Evolutionary conservation across 2,888 invertebrate species (phyloP).

Genomic region (Drosophila engyochracea): DNA sequence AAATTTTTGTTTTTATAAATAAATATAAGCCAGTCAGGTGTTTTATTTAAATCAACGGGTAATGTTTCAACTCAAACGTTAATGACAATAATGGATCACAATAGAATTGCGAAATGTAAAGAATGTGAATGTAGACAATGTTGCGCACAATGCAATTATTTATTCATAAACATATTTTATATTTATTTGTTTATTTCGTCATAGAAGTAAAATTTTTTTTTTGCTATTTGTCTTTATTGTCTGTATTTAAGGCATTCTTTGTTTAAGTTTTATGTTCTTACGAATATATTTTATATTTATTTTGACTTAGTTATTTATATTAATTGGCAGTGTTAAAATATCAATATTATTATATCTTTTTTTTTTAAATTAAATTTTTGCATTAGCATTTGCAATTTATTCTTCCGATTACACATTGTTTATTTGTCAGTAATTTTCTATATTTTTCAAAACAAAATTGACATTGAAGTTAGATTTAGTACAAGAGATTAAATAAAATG

Average conservation of each 20-base stretch:
- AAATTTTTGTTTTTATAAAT: background rate
- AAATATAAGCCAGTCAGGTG: background rate
- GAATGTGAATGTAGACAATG: background rate
- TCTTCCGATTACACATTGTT: background rate
- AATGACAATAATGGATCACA: background rate
- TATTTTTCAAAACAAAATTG: constrained; percentile 46
- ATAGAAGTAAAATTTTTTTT: background rate
- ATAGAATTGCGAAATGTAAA: background rate
- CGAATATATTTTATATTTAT: background rate
- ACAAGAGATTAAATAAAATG: constrained; percentile 48
- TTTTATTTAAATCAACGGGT: background rate
- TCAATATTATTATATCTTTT: background rate
- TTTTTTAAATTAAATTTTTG: background rate
- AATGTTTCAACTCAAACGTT: background rate
- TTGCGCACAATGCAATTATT: background rate
- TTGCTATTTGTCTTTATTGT: background rate
- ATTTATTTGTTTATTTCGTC: background rate
- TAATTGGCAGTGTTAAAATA: background rate
- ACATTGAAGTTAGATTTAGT: constrained; percentile 63
- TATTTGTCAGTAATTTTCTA: background rate
- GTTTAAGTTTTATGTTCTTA: background rate
- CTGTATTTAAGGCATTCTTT: background rate
- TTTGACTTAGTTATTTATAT: background rate
- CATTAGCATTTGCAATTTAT: background rate
- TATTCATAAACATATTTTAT: background rate